Base-by-base conservation (phyloP, 2,113 vertebrate genomes). In the Salvelinus alpinus region DNA sequence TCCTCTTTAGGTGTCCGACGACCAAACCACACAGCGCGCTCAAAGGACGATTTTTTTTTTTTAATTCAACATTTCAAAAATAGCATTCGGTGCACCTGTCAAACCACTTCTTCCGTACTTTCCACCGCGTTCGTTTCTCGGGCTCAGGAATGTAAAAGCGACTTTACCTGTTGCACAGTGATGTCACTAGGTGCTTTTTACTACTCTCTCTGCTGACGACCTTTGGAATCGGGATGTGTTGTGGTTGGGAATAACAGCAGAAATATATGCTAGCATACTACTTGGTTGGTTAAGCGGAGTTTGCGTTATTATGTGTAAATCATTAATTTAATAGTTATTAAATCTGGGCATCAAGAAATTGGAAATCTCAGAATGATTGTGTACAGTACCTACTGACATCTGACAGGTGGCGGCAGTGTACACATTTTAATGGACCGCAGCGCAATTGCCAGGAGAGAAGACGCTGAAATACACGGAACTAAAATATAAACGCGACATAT, bases 161-260 rank as follows among this genome's bases (percentile, higher is more conserved):
- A 90, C 86, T 88, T 81, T 75, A 90, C 89, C 91, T 92, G 84
- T 88, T 87, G 88, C 78, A 5, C 51, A 4, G 12, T 74, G 83
- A 6, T 70, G 79, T 84, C 78, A 80, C 13, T 1, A 7, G 20
- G 72, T 24, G 25, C 76, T 31, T 31, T 68, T 25, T 13, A 31
- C 70, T 60, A 29, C 12, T 64, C 22, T 24, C 65, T 18, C 24
- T 11, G 2, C 4, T 70, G 66, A 65, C 6, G 18, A 3, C 12
- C 11, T 65, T 54, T 57, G 22, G n/a, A 71, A 7, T 3, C 1
- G 12, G 22, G 5, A 8, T 38, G 31, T 8, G 16, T 22, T 22
- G 7, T 62, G 13, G 13, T 22, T 22, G 8, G 18, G 5, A 62
- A 9, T 5, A 62, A 24, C 59, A 16, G 51, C 20, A 66, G 24